phyloP scores from a whole-genome alignment of 2,888 invertebrate genomes.

The Brachypalpus laphriformis region DNA sequence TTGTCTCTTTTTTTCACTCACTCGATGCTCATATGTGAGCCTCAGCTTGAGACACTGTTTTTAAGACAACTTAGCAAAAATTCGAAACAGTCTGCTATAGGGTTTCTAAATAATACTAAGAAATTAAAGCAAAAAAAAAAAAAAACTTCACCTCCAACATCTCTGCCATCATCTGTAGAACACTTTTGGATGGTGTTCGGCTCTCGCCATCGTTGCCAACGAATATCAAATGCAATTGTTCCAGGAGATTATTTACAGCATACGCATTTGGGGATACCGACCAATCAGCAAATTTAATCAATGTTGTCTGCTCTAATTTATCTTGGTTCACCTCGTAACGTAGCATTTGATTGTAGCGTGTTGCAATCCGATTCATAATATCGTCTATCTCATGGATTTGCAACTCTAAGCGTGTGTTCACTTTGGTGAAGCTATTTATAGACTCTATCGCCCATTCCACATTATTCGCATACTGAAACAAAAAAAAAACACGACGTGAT shows the following conservation, averaged over 20 bases:
- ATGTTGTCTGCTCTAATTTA: slow-evolving; percentile 86
- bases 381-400: slow-evolving; percentile 86
- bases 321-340: slow-evolving; percentile 84
- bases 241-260: slow-evolving; percentile 87
- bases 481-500: not conserved
- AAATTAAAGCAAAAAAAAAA: not conserved
- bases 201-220: slow-evolving; percentile 77
- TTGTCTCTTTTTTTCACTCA: not conserved
- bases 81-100: not conserved
- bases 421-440: slow-evolving; percentile 78
- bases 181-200: slow-evolving; percentile 83
- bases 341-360: slow-evolving; percentile 85
- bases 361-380: slow-evolving; percentile 85
- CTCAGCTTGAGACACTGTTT: slow-evolving; percentile 1
- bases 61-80: slow-evolving; percentile 7
- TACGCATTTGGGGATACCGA: slow-evolving; percentile 87
- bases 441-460: slow-evolving; percentile 80
- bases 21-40: too few relatives aligned
- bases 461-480: slow-evolving; percentile 78
- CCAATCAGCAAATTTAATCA: slow-evolving; percentile 88
- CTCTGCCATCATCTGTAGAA: slow-evolving; percentile 82
- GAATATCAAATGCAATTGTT: slow-evolving; percentile 86
- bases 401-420: slow-evolving; percentile 84
- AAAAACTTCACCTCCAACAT: slow-evolving; percentile 72
- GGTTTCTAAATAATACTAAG: not conserved